Base-by-base conservation (phyloP, 2,888 invertebrate genomes). In the Drosophila histrio region DNA sequence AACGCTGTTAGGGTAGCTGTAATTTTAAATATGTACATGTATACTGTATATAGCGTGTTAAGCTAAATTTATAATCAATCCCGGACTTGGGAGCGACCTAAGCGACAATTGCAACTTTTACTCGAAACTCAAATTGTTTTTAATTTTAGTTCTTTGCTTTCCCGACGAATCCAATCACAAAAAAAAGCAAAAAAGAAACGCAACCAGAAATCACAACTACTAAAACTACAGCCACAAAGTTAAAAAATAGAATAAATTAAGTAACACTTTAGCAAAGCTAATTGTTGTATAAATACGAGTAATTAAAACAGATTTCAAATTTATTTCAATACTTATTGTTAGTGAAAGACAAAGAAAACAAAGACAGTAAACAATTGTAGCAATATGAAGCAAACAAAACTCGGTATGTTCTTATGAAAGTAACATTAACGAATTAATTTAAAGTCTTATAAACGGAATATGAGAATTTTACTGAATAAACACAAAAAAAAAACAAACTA, bases 231-330 rank as follows among this genome's bases (percentile, higher is more conserved):
- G 21, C 38, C 61, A 53, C 58, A 56, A 74, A 64, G 58, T 59
- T 67, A 69, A 53, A 60, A 41, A 50, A 57, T 68, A 57, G 38
- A 47, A 57, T 71, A 71, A 71, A 74, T 46, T 70, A 77, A 84
- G 73, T 72, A 77, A 78, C 75, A 81, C 77, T 78, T 90, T 90
- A 91, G 91, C 91, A 81, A 87, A 90, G 91, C 91, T 91, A 91
- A 90, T 87, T 87, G 85, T 89, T 90, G 90, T 91, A 86, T 75
- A 79, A 69, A 73, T 52, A 82, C 63, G 49, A 73, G 54, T 60
- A 77, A 67, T 65, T 63, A 82, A 72, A 73, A 44, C 52, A 52
- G 36, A 71, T 71, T 69, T 70, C 53, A 77, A 67, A 78, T 70
- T 82, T 61, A 80, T 85, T 82, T 81, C 66, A 54, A 72, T 47